A percentile compares a stretch with the other conserved stretches of the same genome.
phyloP scores from a whole-genome alignment of 2,113 vertebrate genomes.

The Casuarius casuarius region DNA sequence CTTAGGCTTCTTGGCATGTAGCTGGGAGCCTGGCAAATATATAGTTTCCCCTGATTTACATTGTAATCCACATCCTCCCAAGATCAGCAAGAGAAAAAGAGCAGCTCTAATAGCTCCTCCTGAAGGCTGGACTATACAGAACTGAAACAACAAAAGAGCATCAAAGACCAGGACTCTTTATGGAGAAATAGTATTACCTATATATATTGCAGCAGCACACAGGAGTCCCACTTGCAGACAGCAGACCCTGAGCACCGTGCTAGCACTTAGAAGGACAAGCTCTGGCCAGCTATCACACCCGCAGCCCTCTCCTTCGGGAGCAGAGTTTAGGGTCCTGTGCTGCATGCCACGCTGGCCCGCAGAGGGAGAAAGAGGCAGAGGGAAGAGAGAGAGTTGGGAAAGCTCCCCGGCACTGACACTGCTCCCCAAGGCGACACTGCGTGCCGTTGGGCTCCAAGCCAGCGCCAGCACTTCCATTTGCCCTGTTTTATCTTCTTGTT shows the following conservation, averaged over 20 bases:
- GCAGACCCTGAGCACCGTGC: neutral
- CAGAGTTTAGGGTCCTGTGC: neutral
- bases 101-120: neutral
- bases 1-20: neutral
- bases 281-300: neutral
- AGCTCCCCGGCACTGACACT: too few relatives aligned
- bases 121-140: neutral
- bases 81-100: neutral
- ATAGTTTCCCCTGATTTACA: neutral
- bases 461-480: neutral
- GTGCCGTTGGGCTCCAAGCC: neutral
- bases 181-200: neutral
- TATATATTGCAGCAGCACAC: neutral
- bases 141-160: neutral
- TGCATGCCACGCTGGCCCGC: neutral
- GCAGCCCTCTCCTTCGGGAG: neutral
- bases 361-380: neutral
- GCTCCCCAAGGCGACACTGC: neutral
- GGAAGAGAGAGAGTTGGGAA: neutral
- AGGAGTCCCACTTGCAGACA: neutral
- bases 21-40: neutral
- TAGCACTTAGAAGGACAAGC: neutral
- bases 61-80: neutral
- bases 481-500: neutral
- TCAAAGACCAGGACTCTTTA: neutral